These are phyloP conservation scores for Chroicocephalus ridibundus DNA, from an alignment of 2,113 vertebrate species.

Conservation along the genomic window DNA sequence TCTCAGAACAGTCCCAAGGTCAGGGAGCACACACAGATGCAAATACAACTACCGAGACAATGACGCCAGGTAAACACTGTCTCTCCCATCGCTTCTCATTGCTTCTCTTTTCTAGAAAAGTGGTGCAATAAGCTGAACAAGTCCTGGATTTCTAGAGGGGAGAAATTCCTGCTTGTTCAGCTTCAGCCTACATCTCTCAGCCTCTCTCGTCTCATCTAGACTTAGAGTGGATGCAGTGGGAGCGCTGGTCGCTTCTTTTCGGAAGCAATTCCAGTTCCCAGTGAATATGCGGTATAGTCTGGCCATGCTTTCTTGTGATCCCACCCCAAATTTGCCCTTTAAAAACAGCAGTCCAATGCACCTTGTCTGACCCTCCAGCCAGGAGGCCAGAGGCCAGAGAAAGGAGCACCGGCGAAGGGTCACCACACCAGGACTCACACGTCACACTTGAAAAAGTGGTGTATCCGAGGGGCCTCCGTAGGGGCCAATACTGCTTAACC, in stretches of 20 bases:
- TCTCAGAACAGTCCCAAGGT: background rate
- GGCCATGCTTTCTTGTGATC: background rate
- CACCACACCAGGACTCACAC: background rate
- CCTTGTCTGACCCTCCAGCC: background rate
- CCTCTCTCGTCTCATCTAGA: background rate
- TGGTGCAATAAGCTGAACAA: background rate
- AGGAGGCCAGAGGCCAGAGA: background rate
- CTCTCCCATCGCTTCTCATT: background rate
- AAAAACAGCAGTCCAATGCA: background rate
- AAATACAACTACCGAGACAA: background rate
- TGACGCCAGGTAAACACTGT: background rate
- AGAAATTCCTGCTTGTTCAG: background rate
- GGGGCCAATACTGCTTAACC: background rate
- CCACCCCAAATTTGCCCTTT: background rate
- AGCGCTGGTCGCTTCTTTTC: rapidly evolving
- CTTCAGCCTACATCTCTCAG: background rate
- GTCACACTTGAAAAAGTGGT: background rate
- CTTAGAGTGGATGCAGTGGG: background rate
- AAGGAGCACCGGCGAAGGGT: background rate
- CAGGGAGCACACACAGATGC: background rate
- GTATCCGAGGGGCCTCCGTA: background rate
- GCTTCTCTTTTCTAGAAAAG: background rate
- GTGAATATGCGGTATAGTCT: rapidly evolving
- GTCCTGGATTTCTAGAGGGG: background rate
- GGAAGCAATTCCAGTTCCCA: background rate